These are phyloP conservation scores for Sorex fumeus DNA, from an alignment of 2,113 vertebrate genomes.

Conservation along the genomic window DNA sequence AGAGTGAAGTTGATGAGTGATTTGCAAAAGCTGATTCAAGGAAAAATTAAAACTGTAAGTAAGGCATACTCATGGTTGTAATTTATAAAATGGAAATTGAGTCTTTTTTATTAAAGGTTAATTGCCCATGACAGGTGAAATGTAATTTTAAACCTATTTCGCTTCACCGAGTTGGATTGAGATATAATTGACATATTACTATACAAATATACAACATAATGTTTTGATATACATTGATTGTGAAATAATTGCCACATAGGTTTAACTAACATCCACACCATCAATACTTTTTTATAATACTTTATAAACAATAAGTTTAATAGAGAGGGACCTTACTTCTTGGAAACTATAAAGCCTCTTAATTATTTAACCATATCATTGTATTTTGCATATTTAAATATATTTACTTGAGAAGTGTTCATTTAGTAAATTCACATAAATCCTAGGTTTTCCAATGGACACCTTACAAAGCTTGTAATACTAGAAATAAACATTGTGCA, in stretches of 20 bases:
- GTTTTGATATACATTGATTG: not conserved
- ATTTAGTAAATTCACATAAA: not conserved
- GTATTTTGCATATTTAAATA: not conserved
- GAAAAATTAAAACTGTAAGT: conserved; percentile 95
- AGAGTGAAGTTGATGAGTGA: conserved; percentile 93
- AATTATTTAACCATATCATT: not conserved
- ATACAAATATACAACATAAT: not conserved
- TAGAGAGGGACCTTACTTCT: not conserved
- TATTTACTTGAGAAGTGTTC: too few species aligned
- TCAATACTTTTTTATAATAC: not conserved
- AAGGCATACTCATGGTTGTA: not conserved
- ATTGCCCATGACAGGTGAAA: not conserved
- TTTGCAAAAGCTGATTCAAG: conserved; percentile 92
- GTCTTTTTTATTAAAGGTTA: not conserved
- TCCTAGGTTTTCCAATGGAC: too few species aligned
- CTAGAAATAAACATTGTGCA: too few species aligned
- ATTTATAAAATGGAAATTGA: not conserved
- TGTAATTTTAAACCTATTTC: not conserved
- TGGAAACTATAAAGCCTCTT: not conserved
- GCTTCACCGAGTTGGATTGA: not conserved
- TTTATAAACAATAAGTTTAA: not conserved
- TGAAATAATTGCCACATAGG: not conserved
- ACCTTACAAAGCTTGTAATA: too few species aligned
- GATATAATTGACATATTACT: not conserved
- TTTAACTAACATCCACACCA: not conserved